These are phyloP conservation scores for Camelus dromedarius DNA, from an alignment of 2,113 vertebrate species.

Conservation along the genomic window DNA sequence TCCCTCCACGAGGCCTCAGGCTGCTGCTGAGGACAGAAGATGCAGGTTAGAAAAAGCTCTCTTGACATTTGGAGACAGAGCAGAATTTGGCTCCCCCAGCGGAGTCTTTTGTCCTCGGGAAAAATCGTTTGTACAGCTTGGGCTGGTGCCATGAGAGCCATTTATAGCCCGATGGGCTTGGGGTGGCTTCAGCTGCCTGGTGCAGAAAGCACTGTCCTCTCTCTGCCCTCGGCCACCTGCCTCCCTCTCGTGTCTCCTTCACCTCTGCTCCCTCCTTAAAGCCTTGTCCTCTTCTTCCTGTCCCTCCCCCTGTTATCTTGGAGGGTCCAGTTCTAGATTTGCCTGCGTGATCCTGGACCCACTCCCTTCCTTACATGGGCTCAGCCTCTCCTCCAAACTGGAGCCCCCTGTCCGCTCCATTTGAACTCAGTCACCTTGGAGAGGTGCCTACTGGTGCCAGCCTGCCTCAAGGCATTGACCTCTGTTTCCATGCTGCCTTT, in stretches of 20 bases:
- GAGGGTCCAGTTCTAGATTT: background rate
- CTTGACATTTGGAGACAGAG: constrained; percentile 66
- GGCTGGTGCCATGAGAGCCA: constrained; percentile 47
- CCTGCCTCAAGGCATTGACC: background rate
- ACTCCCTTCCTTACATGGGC: background rate
- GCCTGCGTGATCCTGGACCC: background rate
- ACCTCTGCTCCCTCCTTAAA: background rate
- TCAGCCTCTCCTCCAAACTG: background rate
- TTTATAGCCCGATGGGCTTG: constrained; percentile 61
- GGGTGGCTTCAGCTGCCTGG: constrained; percentile 11
- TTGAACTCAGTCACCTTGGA: background rate
- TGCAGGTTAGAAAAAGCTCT: constrained; percentile 60
- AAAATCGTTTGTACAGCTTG: constrained; percentile 65
- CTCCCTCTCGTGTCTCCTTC: rapidly evolving
- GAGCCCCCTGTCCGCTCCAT: rapidly evolving
- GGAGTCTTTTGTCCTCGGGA: constrained; percentile 66
- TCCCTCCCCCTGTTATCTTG: background rate
- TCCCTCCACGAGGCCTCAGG: background rate
- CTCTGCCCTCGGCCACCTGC: background rate
- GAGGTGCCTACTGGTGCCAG: background rate
- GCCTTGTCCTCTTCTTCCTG: background rate
- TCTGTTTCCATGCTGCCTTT: background rate
- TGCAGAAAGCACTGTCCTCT: background rate
- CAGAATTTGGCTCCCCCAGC: constrained; percentile 32
- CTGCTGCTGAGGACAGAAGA: background rate